These are phyloP conservation scores for Mionectes olivaceus DNA, from an alignment of 2,797 vertebrate genomes.

Conservation along the genomic window DNA sequence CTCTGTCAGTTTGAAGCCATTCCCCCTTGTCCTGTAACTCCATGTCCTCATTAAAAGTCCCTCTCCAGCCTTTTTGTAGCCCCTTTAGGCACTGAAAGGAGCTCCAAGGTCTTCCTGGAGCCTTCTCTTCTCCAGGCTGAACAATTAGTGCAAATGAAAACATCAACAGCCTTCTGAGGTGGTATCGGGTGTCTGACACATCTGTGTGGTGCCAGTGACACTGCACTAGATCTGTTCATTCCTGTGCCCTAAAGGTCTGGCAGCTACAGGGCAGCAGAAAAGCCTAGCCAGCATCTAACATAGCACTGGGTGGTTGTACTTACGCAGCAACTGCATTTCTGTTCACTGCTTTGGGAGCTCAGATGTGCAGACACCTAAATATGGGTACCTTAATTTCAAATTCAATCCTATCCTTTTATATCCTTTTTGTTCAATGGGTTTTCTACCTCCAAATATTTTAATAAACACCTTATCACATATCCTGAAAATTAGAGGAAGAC, in stretches of 20 bases:
- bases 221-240: background rate
- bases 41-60: background rate
- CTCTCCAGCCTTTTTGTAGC: background rate
- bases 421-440: background rate
- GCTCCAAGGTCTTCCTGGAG: background rate
- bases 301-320: background rate
- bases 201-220: accelerated
- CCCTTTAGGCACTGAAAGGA: background rate
- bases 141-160: background rate
- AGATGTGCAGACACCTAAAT: background rate
- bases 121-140: background rate
- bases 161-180: background rate
- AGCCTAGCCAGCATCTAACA: background rate
- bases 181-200: background rate
- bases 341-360: background rate
- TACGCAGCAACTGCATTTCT: background rate
- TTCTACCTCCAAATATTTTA: background rate
- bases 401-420: background rate
- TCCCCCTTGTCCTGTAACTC: background rate
- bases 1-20: background rate
- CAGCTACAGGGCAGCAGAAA: background rate
- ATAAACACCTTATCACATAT: background rate
- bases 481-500: background rate
- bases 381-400: background rate
- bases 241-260: background rate